Base-by-base conservation (phyloP, 1,140 invertebrate species). In the Latrodectus geometricus region DNA sequence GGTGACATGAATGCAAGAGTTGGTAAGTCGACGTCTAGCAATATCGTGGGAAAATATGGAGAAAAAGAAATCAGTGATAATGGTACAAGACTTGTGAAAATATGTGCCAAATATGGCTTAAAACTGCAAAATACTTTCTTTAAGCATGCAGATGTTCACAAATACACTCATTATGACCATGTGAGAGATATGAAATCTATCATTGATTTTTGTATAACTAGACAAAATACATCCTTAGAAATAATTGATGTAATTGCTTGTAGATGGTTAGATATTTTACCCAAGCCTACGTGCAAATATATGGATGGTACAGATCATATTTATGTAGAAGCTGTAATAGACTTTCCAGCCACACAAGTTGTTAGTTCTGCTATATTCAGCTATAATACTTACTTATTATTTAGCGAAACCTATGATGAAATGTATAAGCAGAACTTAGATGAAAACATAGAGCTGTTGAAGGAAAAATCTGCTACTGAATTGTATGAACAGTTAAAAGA, bases 51-150 rank as follows among this genome's bases (percentile, higher is more conserved):
- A 17, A 81, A 72, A n/a, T 56, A 49, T 56, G 79, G 79, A 8
- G 68, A 56, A n/a, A 23, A 14, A 56, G 68, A 70, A 20, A 54
- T 72, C 11, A 81, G 70, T 9, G 21, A 72, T 17, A 81, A 81
- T 56, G 79, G 79, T 20, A 11, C n/a, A 17, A 81, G 50, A 72
- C n/a, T 81, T 9, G 54, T 70, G 8, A 21, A 70, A 14, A 9
- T 81, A 3, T 81, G 79, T 21, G 14, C 50, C 21, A 66, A 70
- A 23, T 81, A 54, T 15, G 14, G 23, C 17, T 56, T 81, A 12
- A 81, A 72, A 35, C 50, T 81, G 54, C 68, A 70, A 72, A 81
- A 81, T 23, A 81, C 79, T 14, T 81, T 81, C 21, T 81, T 81
- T 48, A 21, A 72, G 14, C 79, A 81, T 56, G 66, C 56, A 17